phyloP scores from a whole-genome alignment of 2,113 vertebrate species.

The Engraulis encrasicolus region DNA sequence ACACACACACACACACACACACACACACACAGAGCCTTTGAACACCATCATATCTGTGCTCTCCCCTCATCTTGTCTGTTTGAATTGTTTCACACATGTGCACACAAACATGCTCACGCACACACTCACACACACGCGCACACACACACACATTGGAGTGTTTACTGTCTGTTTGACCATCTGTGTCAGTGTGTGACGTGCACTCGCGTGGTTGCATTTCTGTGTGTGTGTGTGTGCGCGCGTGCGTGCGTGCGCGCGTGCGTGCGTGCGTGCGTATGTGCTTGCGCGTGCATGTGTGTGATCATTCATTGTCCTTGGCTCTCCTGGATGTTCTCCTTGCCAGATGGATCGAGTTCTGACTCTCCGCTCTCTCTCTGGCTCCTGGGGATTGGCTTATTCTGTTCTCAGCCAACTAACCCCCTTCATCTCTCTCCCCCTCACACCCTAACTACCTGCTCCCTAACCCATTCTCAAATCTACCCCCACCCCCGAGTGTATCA shows the following conservation, averaged over 20 bases:
- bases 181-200: slow-evolving; percentile 18
- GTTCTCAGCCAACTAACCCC: slow-evolving; percentile 26
- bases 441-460: neutral
- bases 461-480: too few relatives aligned
- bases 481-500: too few relatives aligned
- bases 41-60: neutral
- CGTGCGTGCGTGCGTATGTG: slow-evolving; percentile 4
- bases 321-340: neutral
- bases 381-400: slow-evolving; percentile 20
- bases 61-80: neutral
- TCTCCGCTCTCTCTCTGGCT: too few relatives aligned
- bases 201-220: too few relatives aligned
- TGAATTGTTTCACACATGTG: neutral
- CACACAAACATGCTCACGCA: neutral
- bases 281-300: slow-evolving; percentile 10
- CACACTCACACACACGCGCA: neutral
- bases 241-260: slow-evolving; percentile 21
- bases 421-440: neutral
- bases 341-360: neutral
- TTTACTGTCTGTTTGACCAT: neutral
- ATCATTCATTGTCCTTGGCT: slow-evolving; percentile 9
- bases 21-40: neutral
- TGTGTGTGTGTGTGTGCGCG: neutral
- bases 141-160: neutral
- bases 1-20: neutral